Evolutionary conservation across 2,113 vertebrate genomes (phyloP).

Genomic region (Platysternon megacephalum): DNA sequence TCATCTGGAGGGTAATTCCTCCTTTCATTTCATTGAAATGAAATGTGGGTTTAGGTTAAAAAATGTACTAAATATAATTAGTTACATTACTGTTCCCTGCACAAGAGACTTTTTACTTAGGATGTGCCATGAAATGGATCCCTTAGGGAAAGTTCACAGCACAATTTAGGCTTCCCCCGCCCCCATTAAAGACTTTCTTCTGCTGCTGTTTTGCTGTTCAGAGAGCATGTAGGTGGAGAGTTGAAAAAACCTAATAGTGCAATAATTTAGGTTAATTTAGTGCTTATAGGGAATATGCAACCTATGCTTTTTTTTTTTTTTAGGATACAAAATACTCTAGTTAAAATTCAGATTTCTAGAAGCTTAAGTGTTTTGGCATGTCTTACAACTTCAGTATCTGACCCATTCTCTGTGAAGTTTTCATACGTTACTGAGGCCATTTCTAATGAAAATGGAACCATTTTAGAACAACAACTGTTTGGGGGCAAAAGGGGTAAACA

Average conservation of each 20-base stretch:
- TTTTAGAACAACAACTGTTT: neutral
- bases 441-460: neutral
- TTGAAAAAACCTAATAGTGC: neutral
- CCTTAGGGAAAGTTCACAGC: neutral
- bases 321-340: neutral
- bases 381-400: too few relatives aligned
- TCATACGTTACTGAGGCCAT: too few relatives aligned
- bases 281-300: neutral
- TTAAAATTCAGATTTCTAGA: too few relatives aligned
- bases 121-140: too few relatives aligned
- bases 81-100: neutral
- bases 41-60: neutral
- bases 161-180: neutral
- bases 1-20: neutral
- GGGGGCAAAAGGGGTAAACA: too few relatives aligned
- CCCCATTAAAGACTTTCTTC: neutral
- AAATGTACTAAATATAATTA: neutral
- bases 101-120: too few relatives aligned
- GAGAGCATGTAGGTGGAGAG: neutral
- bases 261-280: neutral
- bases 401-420: too few relatives aligned
- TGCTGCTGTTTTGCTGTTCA: neutral
- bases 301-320: neutral
- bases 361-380: too few relatives aligned
- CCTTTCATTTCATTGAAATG: neutral